phyloP scores from a whole-genome alignment of 2,888 invertebrate genomes.

The Oxytorus armatus region DNA sequence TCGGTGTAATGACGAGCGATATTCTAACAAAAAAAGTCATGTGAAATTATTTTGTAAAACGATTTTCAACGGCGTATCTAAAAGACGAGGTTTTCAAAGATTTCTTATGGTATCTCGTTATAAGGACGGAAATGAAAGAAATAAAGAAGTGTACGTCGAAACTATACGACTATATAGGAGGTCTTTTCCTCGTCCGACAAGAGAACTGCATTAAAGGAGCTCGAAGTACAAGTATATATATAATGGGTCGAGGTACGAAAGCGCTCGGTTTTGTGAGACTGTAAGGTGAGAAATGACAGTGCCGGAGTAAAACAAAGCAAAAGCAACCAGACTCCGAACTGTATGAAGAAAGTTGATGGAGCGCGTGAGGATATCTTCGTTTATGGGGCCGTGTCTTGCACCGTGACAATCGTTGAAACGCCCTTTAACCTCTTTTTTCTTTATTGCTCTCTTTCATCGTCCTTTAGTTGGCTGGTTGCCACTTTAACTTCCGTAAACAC shows the following conservation, averaged over 20 bases:
- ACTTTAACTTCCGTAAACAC: constrained; percentile 29
- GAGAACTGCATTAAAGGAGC: constrained; percentile 78
- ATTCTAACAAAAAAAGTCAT: too few relatives aligned
- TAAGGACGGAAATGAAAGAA: constrained; percentile 14
- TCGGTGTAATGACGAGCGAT: too few relatives aligned
- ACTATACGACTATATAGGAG: too few relatives aligned
- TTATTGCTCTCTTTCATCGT: constrained; percentile 56
- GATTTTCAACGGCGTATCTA: too few relatives aligned
- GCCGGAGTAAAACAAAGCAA: constrained; percentile 43
- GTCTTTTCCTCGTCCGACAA: constrained; percentile 70
- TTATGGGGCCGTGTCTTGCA: constrained; percentile 44
- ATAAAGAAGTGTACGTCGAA: constrained; percentile 50
- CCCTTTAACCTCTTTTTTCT: constrained; percentile 9
- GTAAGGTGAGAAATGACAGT: constrained; percentile 45
- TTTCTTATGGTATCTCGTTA: background rate
- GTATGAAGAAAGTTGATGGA: constrained; percentile 61
- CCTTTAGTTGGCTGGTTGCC: constrained; percentile 54
- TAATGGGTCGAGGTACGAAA: constrained; percentile 13
- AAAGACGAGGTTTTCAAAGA: background rate
- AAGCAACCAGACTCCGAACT: constrained; percentile 35
- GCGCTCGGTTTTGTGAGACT: constrained; percentile 1
- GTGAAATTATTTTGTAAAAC: too few relatives aligned
- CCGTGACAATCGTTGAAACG: constrained; percentile 46
- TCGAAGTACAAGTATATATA: constrained; percentile 60
- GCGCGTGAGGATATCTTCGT: constrained; percentile 52